Evolutionary conservation across 2,113 vertebrate genomes (phyloP).

Genomic region (Poeciliopsis occidentalis): DNA sequence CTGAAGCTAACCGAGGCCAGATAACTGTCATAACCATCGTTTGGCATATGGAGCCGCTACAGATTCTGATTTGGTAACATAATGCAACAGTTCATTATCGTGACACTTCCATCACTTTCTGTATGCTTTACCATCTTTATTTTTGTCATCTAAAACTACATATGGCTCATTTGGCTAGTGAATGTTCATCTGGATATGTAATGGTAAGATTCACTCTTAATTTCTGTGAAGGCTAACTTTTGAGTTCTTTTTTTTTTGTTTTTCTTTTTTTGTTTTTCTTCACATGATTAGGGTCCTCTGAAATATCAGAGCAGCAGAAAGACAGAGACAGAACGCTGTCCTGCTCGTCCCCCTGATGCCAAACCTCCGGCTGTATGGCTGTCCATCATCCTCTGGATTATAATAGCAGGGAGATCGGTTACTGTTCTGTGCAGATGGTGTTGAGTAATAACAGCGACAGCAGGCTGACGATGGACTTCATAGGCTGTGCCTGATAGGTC

Average conservation of each 20-base stretch:
- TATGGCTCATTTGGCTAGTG: background rate
- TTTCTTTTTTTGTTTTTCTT: too few relatives aligned
- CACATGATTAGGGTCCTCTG: constrained; percentile 11
- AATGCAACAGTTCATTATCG: background rate
- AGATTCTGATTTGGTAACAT: background rate
- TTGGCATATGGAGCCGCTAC: background rate
- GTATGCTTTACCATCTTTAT: background rate
- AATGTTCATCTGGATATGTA: background rate
- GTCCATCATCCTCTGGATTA: constrained; percentile 46
- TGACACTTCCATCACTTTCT: too few relatives aligned
- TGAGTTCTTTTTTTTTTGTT: background rate
- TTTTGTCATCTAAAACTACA: too few relatives aligned
- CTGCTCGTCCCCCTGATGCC: constrained; percentile 29
- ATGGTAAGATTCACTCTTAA: background rate
- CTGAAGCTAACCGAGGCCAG: background rate
- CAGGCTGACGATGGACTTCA: constrained; percentile 45
- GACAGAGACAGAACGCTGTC: constrained; percentile 30
- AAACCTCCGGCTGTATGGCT: constrained; percentile 48
- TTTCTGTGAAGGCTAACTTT: background rate
- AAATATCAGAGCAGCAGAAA: constrained; percentile 15
- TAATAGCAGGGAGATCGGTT: constrained; percentile 67
- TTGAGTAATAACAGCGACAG: constrained; percentile 56
- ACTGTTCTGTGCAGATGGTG: constrained; percentile 65
- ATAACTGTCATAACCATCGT: constrained; percentile 3
- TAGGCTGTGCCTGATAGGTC: constrained; percentile 40